phyloP scores from a whole-genome alignment of 2,113 vertebrate genomes.

The Campylomormyrus tamandua region DNA sequence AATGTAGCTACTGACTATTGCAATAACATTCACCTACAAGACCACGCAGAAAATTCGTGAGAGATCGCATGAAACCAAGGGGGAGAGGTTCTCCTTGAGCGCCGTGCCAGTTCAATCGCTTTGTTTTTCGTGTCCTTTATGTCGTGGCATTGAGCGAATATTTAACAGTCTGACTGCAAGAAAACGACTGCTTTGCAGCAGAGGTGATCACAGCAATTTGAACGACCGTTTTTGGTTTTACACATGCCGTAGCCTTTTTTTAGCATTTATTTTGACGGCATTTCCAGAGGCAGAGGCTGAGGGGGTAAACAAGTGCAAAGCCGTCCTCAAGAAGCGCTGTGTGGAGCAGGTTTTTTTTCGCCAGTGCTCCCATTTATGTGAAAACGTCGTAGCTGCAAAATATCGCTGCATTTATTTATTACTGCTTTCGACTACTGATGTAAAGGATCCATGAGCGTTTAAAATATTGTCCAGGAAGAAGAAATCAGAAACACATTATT shows the following conservation, averaged over 20 bases:
- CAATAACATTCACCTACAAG: slow-evolving; percentile 9
- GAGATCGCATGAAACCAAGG: slow-evolving; percentile 17
- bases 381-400: not conserved
- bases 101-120: slow-evolving; percentile 15
- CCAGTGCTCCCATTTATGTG: slow-evolving; percentile 17
- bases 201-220: not conserved
- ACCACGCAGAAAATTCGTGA: slow-evolving; percentile 22
- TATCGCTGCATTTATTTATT: not conserved
- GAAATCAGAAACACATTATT: not conserved
- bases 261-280: slow-evolving; percentile 19
- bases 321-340: slow-evolving; percentile 25
- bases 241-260: not conserved
- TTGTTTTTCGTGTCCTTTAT: not conserved
- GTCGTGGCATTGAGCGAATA: not conserved
- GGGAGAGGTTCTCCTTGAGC: not conserved
- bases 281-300: slow-evolving; percentile 26
- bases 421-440: not conserved
- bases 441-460: not conserved
- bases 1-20: slow-evolving; percentile 12
- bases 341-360: slow-evolving; percentile 16
- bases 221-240: slow-evolving; percentile 3
- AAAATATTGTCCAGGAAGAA: not conserved
- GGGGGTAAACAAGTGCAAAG: slow-evolving; percentile 24
- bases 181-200: not conserved
- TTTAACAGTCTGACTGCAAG: not conserved